Percentiles rank a stretch among this genome's conserved stretches.
phyloP scores from a whole-genome alignment of 2,888 invertebrate species.

The Altica lythri region DNA sequence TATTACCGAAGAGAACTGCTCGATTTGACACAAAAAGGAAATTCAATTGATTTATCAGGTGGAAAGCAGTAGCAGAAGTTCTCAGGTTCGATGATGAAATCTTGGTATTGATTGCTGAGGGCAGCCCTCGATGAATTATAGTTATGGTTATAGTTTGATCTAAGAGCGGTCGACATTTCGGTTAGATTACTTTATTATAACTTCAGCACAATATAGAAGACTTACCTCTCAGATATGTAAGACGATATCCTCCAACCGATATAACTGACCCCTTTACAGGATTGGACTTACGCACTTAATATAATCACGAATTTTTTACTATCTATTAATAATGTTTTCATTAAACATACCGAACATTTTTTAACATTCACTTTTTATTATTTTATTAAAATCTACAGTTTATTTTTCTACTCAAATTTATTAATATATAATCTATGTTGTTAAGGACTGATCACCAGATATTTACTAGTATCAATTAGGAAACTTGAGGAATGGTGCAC shows the following conservation, averaged over 20 bases:
- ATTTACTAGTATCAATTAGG: too few species aligned
- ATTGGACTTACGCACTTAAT: too few species aligned
- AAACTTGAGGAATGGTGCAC: too few species aligned
- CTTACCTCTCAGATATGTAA: slow-evolving; percentile 56
- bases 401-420: too few species aligned
- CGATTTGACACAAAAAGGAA: slow-evolving; percentile 23
- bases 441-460: too few species aligned
- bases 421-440: too few species aligned
- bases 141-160: slow-evolving; percentile 56
- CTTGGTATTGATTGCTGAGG: slow-evolving; percentile 45
- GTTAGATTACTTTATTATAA: slow-evolving; percentile 58
- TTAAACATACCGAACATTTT: too few species aligned
- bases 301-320: too few species aligned
- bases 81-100: slow-evolving; percentile 43
- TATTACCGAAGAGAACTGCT: slow-evolving; percentile 18
- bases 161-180: slow-evolving; percentile 54
- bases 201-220: slow-evolving; percentile 48
- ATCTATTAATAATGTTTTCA: too few species aligned
- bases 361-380: too few species aligned
- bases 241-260: slow-evolving; percentile 57
- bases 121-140: slow-evolving; percentile 54
- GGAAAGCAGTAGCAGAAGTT: slow-evolving; percentile 51
- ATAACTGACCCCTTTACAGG: slow-evolving; percentile 48
- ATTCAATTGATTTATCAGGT: slow-evolving; percentile 57
- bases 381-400: too few species aligned